Evolutionary conservation across 2,888 invertebrate genomes (phyloP).

Genomic region (Tipula helvola): DNA sequence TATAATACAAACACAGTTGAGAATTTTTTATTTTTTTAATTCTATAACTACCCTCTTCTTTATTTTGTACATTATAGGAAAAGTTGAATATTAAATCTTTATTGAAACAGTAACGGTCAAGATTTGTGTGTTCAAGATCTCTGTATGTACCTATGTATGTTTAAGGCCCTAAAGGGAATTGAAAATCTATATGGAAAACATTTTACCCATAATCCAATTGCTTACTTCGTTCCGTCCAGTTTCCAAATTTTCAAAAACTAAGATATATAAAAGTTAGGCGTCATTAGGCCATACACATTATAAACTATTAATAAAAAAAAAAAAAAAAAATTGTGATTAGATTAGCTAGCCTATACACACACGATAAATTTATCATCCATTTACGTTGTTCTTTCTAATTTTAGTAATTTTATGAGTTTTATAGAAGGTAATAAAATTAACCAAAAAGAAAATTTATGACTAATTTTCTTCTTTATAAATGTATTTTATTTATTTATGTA

Average conservation of each 20-base stretch:
- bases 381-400: slow-evolving; percentile 4
- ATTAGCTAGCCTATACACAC: neutral
- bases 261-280: neutral
- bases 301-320: neutral
- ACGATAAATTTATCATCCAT: neutral
- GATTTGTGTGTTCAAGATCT: neutral
- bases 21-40: neutral
- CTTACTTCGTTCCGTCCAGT: neutral
- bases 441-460: slow-evolving; percentile 4
- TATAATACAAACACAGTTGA: neutral
- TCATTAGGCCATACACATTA: neutral
- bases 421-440: neutral
- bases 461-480: neutral
- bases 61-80: neutral
- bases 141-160: neutral
- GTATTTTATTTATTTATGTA: neutral
- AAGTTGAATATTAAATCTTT: neutral
- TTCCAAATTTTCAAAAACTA: neutral
- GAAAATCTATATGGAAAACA: neutral
- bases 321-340: neutral
- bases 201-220: neutral
- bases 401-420: neutral
- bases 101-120: neutral
- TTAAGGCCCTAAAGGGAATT: neutral
- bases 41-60: neutral